Percentiles rank a stretch among this genome's conserved stretches.
Evolutionary conservation across 2,888 invertebrate genomes (phyloP).

Genomic region (Amiota minor): DNA sequence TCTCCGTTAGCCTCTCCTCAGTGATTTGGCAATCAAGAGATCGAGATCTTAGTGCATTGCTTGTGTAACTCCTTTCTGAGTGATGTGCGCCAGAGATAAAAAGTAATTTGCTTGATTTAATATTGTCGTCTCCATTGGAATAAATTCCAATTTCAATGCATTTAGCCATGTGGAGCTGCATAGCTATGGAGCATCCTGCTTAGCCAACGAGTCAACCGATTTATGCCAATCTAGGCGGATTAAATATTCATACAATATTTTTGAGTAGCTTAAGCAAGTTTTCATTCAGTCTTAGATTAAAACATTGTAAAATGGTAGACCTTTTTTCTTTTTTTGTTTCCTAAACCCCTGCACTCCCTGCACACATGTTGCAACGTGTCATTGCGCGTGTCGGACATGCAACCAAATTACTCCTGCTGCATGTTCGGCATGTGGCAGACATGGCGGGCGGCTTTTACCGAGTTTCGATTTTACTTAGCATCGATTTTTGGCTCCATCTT

Average conservation of each 20-base stretch:
- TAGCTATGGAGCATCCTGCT: slow-evolving; percentile 10
- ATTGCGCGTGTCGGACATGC: slow-evolving; percentile 22
- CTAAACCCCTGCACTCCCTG: no score
- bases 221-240: no score
- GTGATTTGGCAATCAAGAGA: no score
- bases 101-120: slow-evolving; percentile 67
- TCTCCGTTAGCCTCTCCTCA: no score
- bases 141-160: no score
- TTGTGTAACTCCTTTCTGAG: slow-evolving; percentile 50
- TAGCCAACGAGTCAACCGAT: no score
- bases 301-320: background rate
- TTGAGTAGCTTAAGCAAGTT: no score
- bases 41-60: no score
- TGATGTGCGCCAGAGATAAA: slow-evolving; percentile 65
- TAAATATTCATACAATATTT: no score
- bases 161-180: background rate
- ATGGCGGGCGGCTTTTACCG: background rate
- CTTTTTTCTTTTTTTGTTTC: background rate
- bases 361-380: background rate
- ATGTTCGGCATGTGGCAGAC: slow-evolving; percentile 6
- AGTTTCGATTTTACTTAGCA: background rate
- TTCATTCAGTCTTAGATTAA: background rate
- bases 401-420: slow-evolving; percentile 28
- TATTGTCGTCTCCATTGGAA: slow-evolving; percentile 40
- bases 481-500: background rate